Evolutionary conservation across 2,888 invertebrate species (phyloP), one percentile per base, ranked within the genome.

Genomic region (Carpatolechia fugitivella): DNA sequence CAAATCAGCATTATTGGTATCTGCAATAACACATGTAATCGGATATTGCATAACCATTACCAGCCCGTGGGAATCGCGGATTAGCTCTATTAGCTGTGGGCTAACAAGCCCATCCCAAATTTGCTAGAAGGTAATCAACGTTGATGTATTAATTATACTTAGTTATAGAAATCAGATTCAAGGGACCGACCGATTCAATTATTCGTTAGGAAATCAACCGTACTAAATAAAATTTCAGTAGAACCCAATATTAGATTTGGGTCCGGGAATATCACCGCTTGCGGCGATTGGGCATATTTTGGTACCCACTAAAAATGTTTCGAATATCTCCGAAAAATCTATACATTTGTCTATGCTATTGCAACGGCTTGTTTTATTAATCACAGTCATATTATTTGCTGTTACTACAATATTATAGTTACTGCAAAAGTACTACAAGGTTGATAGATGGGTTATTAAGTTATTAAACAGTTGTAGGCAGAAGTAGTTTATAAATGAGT

Each of bases 11-110:
- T 16, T 35, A 41, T 20, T 41, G 14, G 35, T 29, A 11, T 8
- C 38, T 29, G 35, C 11, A 49, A 35, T 35, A 35, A 29, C 29
- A 38, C 24, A 36, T 38, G 38, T 47, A 54, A 47, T 54, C 36
- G 24, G 53, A 53, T 53, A 47, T 46, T 46, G 44, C 36, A 36
- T 29, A 38, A 16, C 53, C 47, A 47, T 54, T 54, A 54, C 41
- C 30, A 38, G 50, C 11, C 38, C 29, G 38, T 18, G 6, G 40
- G 20, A 38, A 40, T 49, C 14, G 4, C 8, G 20, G 48, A 49
- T 40, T 49, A 49, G 48, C 16, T 7, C 48, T 30, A 47, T 47
- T 47, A 33, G 38, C 40, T 14, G 1, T 4, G 48, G 33, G 6
- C 20, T 38, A 49, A 49, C 29, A 36, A 36, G 14, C 47, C n/a